Evolutionary conservation across 1,140 invertebrate species (phyloP), one percentile per base, ranked within the genome.

Genomic region (Metaphire vulgaris): DNA sequence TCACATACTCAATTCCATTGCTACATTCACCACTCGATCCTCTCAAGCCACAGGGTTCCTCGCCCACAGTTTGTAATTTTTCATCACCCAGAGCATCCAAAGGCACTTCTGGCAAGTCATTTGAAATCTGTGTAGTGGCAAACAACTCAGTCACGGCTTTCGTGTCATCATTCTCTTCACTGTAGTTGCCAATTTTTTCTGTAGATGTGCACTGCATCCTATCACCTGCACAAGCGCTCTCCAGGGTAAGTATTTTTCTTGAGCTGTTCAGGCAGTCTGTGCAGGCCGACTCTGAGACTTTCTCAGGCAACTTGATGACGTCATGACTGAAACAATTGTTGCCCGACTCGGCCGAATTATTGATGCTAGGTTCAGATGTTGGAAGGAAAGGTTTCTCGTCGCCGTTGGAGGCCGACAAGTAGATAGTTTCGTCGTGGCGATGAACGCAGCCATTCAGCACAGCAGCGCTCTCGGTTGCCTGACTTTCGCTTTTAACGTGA

Each of bases 1-100:
- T 90, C 81, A 92, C 89, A 89, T 92, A 92, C 28, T 80, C 77
- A 67, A 88, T 83, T 16, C 78, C 80, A 65, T 75, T 56, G 41
- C 21, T 56, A 21, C 41, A 56, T 21, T 12, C 6, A 21, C 41
- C 41, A 21, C 41, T 56, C 41, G 41, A 6, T 21, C 6, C 21
- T 56, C 21, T 21, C 41, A 6, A 6, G 21, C 41, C 41, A 56
- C 41, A 12, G 6, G 41, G 6, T 21, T 56, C 41, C 41, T 56
- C 41, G 6, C 6, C 41, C 41, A 21, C 6, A 56, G 21, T n/a
- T n/a, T n/a, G 41, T 21, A 56, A 56, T 6, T 21, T 56, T 21
- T 56, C 41, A 56, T 6, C 41, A 12, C 21, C 21, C 41, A 56
- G 21, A 6, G 21, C 21, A 21, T 56, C 41, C 21, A 56, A 56